A percentile compares a stretch with the other conserved stretches of the same genome.
Evolutionary conservation across 2,888 invertebrate species (phyloP).

Genomic region (Agrotis exclamationis): DNA sequence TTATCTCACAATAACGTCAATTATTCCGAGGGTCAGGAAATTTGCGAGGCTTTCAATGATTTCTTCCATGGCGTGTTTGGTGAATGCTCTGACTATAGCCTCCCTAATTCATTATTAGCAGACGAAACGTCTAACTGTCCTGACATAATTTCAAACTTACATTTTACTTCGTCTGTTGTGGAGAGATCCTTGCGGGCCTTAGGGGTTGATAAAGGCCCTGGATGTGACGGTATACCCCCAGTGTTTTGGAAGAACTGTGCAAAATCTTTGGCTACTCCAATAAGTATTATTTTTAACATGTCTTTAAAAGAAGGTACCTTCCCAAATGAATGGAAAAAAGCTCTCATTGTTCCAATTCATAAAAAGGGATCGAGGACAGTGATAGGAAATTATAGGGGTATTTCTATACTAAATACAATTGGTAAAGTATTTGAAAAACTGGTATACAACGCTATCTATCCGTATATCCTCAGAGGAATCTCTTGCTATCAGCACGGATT

Average conservation of each 20-base stretch:
- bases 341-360: no score
- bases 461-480: no score
- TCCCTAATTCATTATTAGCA: background rate
- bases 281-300: background rate
- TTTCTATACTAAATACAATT: no score
- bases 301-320: background rate
- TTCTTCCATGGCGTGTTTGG: constrained; percentile 1
- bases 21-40: background rate
- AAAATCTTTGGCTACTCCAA: constrained; percentile 2
- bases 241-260: constrained; percentile 1
- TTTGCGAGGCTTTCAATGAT: constrained; percentile 2
- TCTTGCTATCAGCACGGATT: no score
- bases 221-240: constrained; percentile 4
- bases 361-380: no score
- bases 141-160: constrained; percentile 1
- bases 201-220: background rate
- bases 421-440: no score
- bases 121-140: background rate
- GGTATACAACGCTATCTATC: no score
- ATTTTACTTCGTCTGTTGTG: background rate
- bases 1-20: background rate
- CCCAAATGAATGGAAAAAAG: background rate
- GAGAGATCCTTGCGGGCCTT: background rate
- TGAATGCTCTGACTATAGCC: background rate
- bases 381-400: no score